Conservation (phyloP, 1,140 invertebrate genomes). For the Lerema accius region DNA sequence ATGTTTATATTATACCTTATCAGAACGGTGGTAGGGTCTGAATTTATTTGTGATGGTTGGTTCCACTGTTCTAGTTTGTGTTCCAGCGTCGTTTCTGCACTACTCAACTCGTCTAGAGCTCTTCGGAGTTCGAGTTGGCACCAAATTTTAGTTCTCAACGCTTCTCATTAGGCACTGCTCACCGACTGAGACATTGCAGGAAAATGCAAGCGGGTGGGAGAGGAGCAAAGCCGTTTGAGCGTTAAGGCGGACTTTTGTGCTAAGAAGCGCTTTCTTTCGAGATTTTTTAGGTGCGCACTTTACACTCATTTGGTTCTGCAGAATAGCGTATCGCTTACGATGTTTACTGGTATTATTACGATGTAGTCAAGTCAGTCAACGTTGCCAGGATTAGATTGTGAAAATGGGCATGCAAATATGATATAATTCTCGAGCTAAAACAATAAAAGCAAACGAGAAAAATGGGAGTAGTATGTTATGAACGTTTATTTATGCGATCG, state of each 20-base stretch:
- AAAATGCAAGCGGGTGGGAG: conserved; percentile 34
- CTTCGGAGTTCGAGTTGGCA: conserved; percentile 75
- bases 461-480: too few species aligned
- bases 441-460: too few species aligned
- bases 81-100: conserved; percentile 51
- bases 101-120: conserved; percentile 54
- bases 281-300: conserved; percentile 48
- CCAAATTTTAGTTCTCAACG: conserved; percentile 76
- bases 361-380: too few species aligned
- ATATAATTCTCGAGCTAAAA: too few species aligned
- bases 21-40: conserved; percentile 31
- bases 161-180: conserved; percentile 71
- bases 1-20: conserved; percentile 37
- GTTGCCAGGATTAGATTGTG: too few species aligned
- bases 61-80: conserved; percentile 35
- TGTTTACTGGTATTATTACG: too few species aligned
- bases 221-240: conserved; percentile 12
- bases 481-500: too few species aligned
- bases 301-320: conserved; percentile 40
- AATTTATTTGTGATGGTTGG: conserved; percentile 38
- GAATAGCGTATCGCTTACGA: too few species aligned
- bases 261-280: conserved; percentile 66
- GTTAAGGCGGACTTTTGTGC: conserved; percentile 54
- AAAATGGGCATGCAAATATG: too few species aligned
- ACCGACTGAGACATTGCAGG: conserved; percentile 42